phyloP scores from a whole-genome alignment of 92 coral and sea anemone species.

The Phymanthus crucifer region DNA sequence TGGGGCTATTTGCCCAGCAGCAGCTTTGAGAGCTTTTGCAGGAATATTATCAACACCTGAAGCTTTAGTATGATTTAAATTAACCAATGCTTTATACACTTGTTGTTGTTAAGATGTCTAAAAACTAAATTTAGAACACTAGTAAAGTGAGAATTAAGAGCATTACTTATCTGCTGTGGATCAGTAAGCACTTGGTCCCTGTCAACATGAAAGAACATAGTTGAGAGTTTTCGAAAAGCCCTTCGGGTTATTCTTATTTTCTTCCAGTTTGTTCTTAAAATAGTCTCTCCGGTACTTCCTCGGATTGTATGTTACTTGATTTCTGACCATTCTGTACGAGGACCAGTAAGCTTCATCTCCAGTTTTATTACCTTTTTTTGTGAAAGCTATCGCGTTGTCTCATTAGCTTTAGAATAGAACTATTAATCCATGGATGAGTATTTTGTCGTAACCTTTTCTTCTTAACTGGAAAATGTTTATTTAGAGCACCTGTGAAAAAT shows the following conservation, averaged over 20 bases:
- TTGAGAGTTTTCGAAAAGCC: slow-evolving; percentile 9
- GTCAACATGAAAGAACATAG: slow-evolving; percentile 4
- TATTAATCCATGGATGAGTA: slow-evolving; percentile 18
- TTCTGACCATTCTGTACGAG: no score
- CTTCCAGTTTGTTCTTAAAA: slow-evolving; percentile 1
- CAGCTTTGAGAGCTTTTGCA: background rate
- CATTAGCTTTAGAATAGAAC: no score
- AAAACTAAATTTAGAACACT: slow-evolving; percentile 11
- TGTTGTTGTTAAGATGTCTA: slow-evolving; percentile 14
- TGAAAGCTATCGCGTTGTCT: no score
- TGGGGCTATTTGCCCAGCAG: slow-evolving; percentile 9
- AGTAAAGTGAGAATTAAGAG: slow-evolving; percentile 12
- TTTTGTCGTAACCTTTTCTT: slow-evolving; percentile 12
- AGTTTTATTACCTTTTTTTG: no score
- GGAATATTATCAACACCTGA: background rate
- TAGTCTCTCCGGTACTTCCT: slow-evolving; percentile 17
- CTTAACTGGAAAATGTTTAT: background rate
- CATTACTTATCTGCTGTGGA: background rate
- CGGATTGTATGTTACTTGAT: slow-evolving; percentile 11
- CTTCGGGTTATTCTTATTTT: slow-evolving; percentile 2
- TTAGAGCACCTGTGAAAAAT: background rate
- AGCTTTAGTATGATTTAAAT: slow-evolving; percentile 5
- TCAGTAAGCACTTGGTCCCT: background rate
- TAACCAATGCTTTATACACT: slow-evolving; percentile 10
- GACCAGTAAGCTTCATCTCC: no score